Evolutionary conservation across 1,140 invertebrate genomes (phyloP), one percentile per base, ranked within the genome.

Genomic region (Palaemon carinicauda): DNA sequence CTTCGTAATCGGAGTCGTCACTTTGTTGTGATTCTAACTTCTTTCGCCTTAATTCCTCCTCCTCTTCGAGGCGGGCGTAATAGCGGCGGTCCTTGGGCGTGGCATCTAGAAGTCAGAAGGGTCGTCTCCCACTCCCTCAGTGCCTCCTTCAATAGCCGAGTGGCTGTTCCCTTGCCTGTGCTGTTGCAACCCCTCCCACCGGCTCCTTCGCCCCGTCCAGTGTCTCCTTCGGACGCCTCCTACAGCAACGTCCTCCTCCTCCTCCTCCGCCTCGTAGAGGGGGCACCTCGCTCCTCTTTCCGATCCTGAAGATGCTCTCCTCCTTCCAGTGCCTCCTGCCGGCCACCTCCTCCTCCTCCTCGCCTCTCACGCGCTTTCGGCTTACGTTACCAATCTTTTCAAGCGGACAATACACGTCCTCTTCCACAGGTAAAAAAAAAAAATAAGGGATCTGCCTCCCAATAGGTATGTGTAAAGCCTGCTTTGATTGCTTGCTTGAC

Each of bases 331-430:
- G 19, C 19, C 56, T 60, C 56, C 24, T 21, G 10, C 56, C 56
- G 19, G 31, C 15, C 73, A 52, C 29, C 74, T 53, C 41, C 80
- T 71, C 41, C 80, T 50, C 24, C 65, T 27, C 24, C 21, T 17
- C 21, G 21, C 52, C 73, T 21, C 73, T 29, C 52, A 31, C 71
- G 52, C 73, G 52, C 73, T 77, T 77, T 54, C 50, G 41, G 54
- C 60, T 19, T 60, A n/a, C 50, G 52, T 77, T 77, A 75, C 71
- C 82, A 65, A 75, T 77, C 82, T 83, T 77, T 77, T 50, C 33
- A 24, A 27, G 24, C 56, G 56, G 7, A 2, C 7, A 5, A 21
- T 7, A n/a, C 19, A 2, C 14, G 21, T 2, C n/a, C 60, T 65
- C 65, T 31, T 21, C n/a, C 60, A 41, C 33, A 41, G 33, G 33